A percentile compares a stretch with the other conserved stretches of the same genome.
Conservation (phyloP, 2,888 invertebrate genomes). For the Agrotis clavis region DNA sequence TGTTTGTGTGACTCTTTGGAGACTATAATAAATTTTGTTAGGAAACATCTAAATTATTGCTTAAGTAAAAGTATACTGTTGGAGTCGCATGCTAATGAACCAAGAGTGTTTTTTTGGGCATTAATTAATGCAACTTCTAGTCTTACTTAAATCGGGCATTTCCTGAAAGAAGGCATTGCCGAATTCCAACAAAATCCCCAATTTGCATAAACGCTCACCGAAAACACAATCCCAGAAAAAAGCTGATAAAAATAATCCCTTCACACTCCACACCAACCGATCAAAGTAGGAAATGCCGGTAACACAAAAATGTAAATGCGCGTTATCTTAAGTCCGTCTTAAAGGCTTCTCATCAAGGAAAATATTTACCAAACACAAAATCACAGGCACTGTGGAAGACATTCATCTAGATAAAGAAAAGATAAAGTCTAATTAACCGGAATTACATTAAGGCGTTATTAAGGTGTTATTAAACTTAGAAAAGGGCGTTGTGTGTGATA, state of each 20-base stretch:
- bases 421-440: constrained; percentile 87
- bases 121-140: background rate
- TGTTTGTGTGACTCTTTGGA: no score
- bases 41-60: background rate
- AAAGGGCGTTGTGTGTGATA: no score
- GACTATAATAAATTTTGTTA: no score
- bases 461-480: constrained; percentile 72
- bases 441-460: constrained; percentile 77
- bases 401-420: constrained; percentile 79
- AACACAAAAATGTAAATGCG: constrained; percentile 76
- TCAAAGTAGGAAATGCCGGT: constrained; percentile 67
- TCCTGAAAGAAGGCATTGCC: background rate
- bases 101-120: background rate
- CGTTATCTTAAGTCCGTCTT: constrained; percentile 74
- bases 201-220: constrained; percentile 67
- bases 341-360: constrained; percentile 80
- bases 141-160: background rate
- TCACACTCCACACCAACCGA: constrained; percentile 68
- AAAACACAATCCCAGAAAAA: background rate
- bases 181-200: constrained; percentile 41
- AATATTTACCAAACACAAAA: constrained; percentile 88
- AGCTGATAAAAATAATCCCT: constrained; percentile 68
- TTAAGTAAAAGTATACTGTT: background rate
- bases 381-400: constrained; percentile 78
- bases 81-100: background rate